Percentiles rank a stretch among this genome's conserved stretches.
Evolutionary conservation across 2,113 vertebrate species (phyloP).

Genomic region (Pogonocichla stellata): DNA sequence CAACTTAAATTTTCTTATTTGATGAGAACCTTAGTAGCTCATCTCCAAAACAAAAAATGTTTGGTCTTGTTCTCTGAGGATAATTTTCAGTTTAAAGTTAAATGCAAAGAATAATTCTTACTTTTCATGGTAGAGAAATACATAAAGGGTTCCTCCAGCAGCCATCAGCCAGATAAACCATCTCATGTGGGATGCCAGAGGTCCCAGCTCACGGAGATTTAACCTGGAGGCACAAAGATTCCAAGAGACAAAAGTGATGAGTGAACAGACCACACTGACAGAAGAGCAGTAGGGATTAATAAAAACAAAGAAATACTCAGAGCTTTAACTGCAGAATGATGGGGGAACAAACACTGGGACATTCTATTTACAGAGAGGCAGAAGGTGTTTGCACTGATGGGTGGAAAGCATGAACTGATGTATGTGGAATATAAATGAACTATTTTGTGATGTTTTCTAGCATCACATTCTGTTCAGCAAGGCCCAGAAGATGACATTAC

Average conservation of each 20-base stretch:
- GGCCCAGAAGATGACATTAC: not conserved
- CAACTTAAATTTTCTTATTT: not conserved
- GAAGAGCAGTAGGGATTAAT: not conserved
- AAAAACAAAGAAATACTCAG: not conserved
- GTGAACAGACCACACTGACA: not conserved
- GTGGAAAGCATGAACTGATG: not conserved
- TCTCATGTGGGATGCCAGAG: constrained; percentile 93
- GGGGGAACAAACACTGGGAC: not conserved
- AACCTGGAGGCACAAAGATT: constrained; percentile 79
- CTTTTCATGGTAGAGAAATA: constrained; percentile 98
- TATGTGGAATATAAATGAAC: not conserved
- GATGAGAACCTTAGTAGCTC: not conserved
- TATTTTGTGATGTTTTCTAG: not conserved
- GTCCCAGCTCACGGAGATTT: constrained; percentile 95
- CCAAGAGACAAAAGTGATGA: constrained; percentile 24
- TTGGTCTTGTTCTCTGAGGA: not conserved
- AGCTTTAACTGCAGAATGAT: not conserved
- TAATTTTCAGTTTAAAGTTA: not conserved
- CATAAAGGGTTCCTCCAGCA: constrained; percentile 92
- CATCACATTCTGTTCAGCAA: not conserved
- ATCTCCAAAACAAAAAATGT: not conserved
- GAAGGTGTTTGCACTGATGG: not conserved
- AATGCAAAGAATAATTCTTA: constrained; percentile 73
- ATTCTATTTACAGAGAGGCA: not conserved
- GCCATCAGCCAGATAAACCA: constrained; percentile 99